These are phyloP conservation scores for Chanos chanos DNA, from an alignment of 2,797 vertebrate genomes.

Conservation along the genomic window DNA sequence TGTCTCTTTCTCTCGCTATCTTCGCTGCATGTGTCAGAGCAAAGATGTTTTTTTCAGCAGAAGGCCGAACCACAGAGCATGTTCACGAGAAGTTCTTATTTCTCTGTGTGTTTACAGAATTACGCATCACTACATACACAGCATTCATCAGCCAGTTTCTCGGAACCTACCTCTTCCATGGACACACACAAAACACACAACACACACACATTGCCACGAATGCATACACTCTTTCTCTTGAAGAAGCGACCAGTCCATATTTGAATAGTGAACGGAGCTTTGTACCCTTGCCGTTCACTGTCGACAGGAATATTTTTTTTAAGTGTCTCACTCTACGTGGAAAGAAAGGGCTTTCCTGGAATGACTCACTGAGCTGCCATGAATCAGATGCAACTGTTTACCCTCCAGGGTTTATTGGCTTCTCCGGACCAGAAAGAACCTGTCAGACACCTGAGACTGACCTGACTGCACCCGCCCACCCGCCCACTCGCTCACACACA, in stretches of 20 bases:
- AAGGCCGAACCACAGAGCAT: not conserved
- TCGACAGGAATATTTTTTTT: conserved; percentile 38
- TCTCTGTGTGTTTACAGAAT: no score
- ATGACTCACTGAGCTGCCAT: conserved; percentile 26
- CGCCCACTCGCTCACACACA: no score
- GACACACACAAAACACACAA: no score
- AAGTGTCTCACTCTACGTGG: conserved; percentile 19
- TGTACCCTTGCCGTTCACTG: conserved; percentile 17
- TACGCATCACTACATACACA: no score
- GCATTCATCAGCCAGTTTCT: no score
- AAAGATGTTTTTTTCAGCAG: not conserved
- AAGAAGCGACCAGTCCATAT: conserved; percentile 4
- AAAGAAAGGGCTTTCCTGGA: conserved; percentile 37
- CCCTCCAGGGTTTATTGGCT: conserved; percentile 31
- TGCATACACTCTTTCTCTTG: no score
- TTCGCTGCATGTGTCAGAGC: not conserved
- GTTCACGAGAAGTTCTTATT: no score
- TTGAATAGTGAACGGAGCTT: no score
- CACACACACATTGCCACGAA: no score
- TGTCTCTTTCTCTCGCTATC: no score
- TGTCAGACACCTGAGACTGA: conserved; percentile 15
- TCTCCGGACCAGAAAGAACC: conserved; percentile 4
- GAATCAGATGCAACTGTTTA: conserved; percentile 36
- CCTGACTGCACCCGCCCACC: not conserved
- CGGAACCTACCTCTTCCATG: no score